Base-by-base conservation (phyloP, 2,113 vertebrate species). In the Lontra canadensis region DNA sequence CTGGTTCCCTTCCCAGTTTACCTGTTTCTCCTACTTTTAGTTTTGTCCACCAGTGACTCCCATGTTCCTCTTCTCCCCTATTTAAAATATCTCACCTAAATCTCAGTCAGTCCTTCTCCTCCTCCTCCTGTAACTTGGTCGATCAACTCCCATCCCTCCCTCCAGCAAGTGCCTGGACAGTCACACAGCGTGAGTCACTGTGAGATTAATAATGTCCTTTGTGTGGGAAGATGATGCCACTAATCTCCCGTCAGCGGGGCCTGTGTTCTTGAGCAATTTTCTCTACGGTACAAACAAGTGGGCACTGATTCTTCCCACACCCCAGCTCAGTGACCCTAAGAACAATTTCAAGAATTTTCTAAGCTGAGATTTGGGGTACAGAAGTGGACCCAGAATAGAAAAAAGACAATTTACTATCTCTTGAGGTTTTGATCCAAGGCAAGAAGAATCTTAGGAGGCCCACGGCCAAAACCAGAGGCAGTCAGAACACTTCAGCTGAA, bases 181-280 rank as follows among this genome's bases (percentile, higher is more conserved):
- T 94, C 90, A 79, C 74, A 57, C 85, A 15, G 17, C 2, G 47
- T 84, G 95, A 95, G 76, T 96, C 94, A 91, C 78, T 39, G 76
- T 0, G 29, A 87, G 88, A 94, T 90, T 85, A 96, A 91, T 81
- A 95, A 92, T 61, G 49, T 78, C 55, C 57, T 95, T 63, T 15
- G 0, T 78, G 44, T 73, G 55, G 63, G 92, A 83, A 71, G 36
- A 57, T 69, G 94, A 59, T 44, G 21, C 95, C 96, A 96, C 82
- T 82, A 79, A 65, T 47, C 59, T 44, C 61, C 91, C 59, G 15
- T 61, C 83, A 39, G 25, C 7, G 42, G 85, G 47, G 42, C 47
- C 3, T 9, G 44, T 78, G 85, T 49, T 92, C 90, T 86, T 90
- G 71, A 95, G 82, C 12, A 31, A 9, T 81, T 69, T 47, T 57